A percentile compares a stretch with the other conserved stretches of the same genome.
These are phyloP conservation scores for Leiothrix lutea DNA, from an alignment of 2,113 vertebrate genomes.

Conservation along the genomic window DNA sequence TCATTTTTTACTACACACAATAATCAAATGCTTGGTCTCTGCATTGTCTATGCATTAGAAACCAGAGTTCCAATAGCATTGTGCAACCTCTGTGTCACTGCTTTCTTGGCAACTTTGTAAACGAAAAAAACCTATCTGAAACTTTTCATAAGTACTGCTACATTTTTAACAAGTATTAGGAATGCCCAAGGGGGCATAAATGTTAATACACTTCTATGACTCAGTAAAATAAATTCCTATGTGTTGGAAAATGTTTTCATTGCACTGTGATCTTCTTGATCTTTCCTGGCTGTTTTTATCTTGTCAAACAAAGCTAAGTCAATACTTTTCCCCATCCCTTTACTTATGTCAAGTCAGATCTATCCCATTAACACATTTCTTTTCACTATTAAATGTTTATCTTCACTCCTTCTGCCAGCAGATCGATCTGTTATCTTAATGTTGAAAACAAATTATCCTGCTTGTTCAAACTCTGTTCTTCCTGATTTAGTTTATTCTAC, in stretches of 20 bases:
- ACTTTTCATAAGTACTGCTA: not conserved
- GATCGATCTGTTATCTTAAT: not conserved
- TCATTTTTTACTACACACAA: not conserved
- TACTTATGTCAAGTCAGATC: not conserved
- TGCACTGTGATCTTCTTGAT: not conserved
- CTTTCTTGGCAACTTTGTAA: not conserved
- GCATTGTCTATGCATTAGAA: not conserved
- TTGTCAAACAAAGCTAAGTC: conserved; percentile 20
- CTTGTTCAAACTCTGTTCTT: conserved; percentile 4
- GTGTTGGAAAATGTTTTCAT: not conserved
- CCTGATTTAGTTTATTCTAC: conserved; percentile 5
- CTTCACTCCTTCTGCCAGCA: not conserved
- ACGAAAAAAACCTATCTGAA: not conserved
- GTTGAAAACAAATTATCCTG: conserved; percentile 16
- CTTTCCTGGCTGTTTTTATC: not conserved
- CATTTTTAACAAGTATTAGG: not conserved
- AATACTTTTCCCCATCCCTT: not conserved
- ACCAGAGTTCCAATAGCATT: not conserved
- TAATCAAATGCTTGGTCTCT: not conserved
- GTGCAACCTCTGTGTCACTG: not conserved
- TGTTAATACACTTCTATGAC: not conserved
- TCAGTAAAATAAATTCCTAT: not conserved
- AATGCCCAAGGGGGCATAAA: not conserved
- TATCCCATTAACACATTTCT: not conserved
- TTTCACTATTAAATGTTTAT: conserved; percentile 8